phyloP scores from a whole-genome alignment of 2,113 vertebrate genomes.

The Corythornis vintsioides region DNA sequence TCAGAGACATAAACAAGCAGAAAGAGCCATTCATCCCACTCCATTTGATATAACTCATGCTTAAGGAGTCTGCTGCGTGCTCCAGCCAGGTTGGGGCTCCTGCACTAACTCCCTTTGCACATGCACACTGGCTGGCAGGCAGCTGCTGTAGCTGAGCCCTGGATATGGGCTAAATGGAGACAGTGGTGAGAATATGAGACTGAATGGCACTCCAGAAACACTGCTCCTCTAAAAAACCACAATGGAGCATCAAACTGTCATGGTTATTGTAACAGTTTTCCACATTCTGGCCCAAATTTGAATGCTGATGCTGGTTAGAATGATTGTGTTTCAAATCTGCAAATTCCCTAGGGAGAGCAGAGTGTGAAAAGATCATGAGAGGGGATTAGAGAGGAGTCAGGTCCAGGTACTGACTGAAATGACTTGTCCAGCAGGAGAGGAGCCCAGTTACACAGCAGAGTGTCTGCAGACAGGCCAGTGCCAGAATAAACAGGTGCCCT shows the following conservation, averaged over 20 bases:
- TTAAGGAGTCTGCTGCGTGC: not conserved
- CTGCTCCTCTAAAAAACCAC: not conserved
- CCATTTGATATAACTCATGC: not conserved
- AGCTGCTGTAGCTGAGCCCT: not conserved
- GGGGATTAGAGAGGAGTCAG: not conserved
- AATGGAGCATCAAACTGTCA: not conserved
- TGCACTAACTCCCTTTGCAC: not conserved
- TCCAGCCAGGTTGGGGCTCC: accelerated
- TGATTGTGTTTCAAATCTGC: not conserved
- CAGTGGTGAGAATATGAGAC: not conserved
- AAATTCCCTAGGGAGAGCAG: not conserved
- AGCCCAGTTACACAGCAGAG: not conserved
- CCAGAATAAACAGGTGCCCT: not conserved
- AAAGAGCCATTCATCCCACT: not conserved
- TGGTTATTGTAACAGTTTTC: not conserved
- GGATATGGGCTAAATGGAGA: not conserved
- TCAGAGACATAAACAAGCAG: not conserved
- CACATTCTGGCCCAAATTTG: not conserved
- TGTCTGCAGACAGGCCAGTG: not conserved
- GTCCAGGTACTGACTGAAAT: not conserved
- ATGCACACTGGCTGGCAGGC: not conserved
- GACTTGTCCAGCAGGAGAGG: no score
- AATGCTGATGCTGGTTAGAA: not conserved
- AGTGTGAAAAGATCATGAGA: not conserved
- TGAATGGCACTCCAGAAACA: not conserved